phyloP scores from a whole-genome alignment of 2,888 invertebrate species.

The Teleiodes luculella region DNA sequence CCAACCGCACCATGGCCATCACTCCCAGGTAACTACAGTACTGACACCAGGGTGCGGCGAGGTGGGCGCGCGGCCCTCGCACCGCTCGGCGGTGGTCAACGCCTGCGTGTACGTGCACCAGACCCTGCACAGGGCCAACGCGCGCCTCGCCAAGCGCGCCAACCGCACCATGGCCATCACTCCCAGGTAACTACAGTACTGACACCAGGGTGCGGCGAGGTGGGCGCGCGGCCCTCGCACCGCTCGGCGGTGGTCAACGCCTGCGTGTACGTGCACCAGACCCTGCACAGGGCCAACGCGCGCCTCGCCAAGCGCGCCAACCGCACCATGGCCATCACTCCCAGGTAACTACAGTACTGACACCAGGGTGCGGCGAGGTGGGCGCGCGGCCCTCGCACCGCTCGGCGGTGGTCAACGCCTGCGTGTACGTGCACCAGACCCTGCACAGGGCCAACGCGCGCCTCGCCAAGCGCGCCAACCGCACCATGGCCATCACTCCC shows the following conservation, averaged over 20 bases:
- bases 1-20: slow-evolving; percentile 97
- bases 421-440: slow-evolving; percentile 99
- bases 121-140: slow-evolving; percentile 96
- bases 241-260: slow-evolving; percentile 99
- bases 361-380: too few relatives aligned
- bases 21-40: slow-evolving; percentile 86
- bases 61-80: slow-evolving; percentile 86
- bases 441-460: slow-evolving; percentile 96
- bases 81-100: slow-evolving; percentile 98
- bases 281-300: slow-evolving; percentile 95
- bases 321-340: slow-evolving; percentile 98
- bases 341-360: slow-evolving; percentile 83
- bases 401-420: slow-evolving; percentile 98
- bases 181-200: slow-evolving; percentile 85
- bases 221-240: slow-evolving; percentile 90
- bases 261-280: slow-evolving; percentile 99
- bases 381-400: slow-evolving; percentile 92
- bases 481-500: slow-evolving; percentile 98
- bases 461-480: slow-evolving; percentile 92
- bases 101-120: slow-evolving; percentile 99
- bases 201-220: too few relatives aligned
- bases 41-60: slow-evolving; percentile 78
- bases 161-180: slow-evolving; percentile 98
- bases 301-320: slow-evolving; percentile 94
- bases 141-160: slow-evolving; percentile 92